Evolutionary conservation across 2,113 vertebrate species (phyloP).

Genomic region (Larimichthys polyactis): DNA sequence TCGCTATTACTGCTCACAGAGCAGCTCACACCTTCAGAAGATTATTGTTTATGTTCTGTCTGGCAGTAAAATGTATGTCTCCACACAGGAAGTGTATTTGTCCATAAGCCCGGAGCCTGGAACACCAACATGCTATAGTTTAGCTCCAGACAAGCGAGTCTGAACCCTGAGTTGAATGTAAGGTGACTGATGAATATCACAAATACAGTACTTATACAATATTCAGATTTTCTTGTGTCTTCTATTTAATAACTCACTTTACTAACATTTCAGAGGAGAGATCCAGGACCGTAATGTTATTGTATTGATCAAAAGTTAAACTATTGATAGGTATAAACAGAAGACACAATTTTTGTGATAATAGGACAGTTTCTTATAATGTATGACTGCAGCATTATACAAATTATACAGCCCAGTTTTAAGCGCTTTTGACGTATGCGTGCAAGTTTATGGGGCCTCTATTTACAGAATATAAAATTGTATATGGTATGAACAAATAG

Average conservation of each 20-base stretch:
- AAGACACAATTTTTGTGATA: not conserved
- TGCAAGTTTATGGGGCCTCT: too few species aligned
- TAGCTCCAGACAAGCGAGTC: constrained; percentile 6
- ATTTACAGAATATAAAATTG: too few species aligned
- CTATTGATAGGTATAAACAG: not conserved
- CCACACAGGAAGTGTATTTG: constrained; percentile 51
- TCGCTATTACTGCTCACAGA: constrained; percentile 47
- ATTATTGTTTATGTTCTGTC: constrained; percentile 67
- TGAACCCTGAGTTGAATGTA: not conserved
- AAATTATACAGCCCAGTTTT: not conserved
- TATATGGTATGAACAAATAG: too few species aligned
- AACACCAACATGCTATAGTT: constrained; percentile 26
- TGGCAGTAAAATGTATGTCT: constrained; percentile 60
- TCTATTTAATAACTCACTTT: too few species aligned
- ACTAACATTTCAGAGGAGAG: not conserved
- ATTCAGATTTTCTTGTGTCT: not conserved
- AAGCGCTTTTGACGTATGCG: too few species aligned
- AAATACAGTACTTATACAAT: not conserved
- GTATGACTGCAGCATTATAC: not conserved
- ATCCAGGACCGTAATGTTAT: not conserved
- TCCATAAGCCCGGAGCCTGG: constrained; percentile 36
- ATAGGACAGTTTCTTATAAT: not conserved
- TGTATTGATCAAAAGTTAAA: not conserved
- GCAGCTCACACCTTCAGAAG: constrained; percentile 63
- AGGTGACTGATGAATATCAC: not conserved